Conservation (phyloP, 2,113 vertebrate genomes). For the Nettapus auritus region DNA sequence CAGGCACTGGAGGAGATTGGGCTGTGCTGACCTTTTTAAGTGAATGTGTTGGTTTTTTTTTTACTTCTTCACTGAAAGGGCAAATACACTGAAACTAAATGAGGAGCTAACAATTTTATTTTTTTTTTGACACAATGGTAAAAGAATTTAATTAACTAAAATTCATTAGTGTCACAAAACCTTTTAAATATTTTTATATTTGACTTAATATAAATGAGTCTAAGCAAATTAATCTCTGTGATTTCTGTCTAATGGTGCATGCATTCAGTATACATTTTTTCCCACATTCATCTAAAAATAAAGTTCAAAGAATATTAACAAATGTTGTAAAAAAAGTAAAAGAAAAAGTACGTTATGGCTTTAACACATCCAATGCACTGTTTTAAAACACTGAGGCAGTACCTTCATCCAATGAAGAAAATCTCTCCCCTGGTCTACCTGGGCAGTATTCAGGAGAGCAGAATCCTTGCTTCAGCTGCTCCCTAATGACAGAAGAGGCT, state of each 20-base stretch:
- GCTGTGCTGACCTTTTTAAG: not conserved
- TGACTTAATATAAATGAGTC: not conserved
- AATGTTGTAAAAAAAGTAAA: not conserved
- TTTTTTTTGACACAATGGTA: not conserved
- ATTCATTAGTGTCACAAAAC: not conserved
- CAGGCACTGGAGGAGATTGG: not conserved
- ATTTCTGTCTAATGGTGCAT: not conserved
- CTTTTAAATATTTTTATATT: not conserved
- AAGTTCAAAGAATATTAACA: not conserved
- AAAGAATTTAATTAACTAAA: not conserved
- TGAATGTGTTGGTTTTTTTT: not conserved
- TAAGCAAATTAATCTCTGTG: not conserved
- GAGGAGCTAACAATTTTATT: not conserved
- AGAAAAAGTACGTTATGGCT: not conserved
- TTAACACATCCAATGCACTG: not conserved
- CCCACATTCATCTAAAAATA: not conserved
- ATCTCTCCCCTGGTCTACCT: accelerated
- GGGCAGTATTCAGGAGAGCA: not conserved
- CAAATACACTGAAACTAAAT: not conserved
- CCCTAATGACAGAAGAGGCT: not conserved
- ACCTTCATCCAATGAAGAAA: not conserved
- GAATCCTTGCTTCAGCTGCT: conserved; percentile 19
- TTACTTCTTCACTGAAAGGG: not conserved
- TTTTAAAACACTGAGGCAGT: not conserved
- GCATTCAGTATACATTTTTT: not conserved